These are phyloP conservation scores for Gila orcuttii DNA, from an alignment of 2,113 vertebrate genomes.

Conservation along the genomic window DNA sequence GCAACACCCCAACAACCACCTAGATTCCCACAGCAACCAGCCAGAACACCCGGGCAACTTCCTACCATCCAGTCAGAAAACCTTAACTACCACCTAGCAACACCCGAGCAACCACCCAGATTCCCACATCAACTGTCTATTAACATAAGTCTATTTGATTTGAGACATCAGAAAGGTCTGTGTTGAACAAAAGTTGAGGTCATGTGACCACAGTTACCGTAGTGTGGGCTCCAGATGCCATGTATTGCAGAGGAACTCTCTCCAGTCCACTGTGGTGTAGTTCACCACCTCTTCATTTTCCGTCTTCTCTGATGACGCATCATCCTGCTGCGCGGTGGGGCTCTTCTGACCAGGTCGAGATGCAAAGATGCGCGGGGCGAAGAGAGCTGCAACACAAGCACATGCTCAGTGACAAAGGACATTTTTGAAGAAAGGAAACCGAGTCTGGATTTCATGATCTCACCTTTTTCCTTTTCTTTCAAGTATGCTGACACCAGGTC, in stretches of 20 bases:
- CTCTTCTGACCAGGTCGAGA: slow-evolving; percentile 92
- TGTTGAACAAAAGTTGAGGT: neutral
- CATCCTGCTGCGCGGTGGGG: slow-evolving; percentile 83
- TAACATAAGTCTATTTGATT: no score
- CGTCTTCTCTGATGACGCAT: slow-evolving; percentile 72
- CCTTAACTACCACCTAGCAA: no score
- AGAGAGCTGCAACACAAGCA: slow-evolving; percentile 81
- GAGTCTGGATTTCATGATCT: neutral
- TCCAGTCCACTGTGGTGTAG: slow-evolving; percentile 96
- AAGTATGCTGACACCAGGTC: slow-evolving; percentile 97
- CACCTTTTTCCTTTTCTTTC: slow-evolving; percentile 99
- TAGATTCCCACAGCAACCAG: no score
- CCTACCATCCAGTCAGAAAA: no score
- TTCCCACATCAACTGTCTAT: no score
- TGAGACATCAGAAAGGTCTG: neutral
- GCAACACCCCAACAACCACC: no score
- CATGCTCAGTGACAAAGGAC: neutral
- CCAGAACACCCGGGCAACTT: no score
- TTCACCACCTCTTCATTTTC: slow-evolving; percentile 86
- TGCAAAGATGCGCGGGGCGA: slow-evolving; percentile 86
- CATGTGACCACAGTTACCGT: slow-evolving; percentile 74
- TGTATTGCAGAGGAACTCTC: slow-evolving; percentile 98
- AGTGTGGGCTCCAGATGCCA: slow-evolving; percentile 98
- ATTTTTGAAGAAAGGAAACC: neutral
- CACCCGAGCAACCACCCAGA: no score